Base-by-base conservation (phyloP, 2,797 vertebrate species). In the Odontamblyopus lacepedii region DNA sequence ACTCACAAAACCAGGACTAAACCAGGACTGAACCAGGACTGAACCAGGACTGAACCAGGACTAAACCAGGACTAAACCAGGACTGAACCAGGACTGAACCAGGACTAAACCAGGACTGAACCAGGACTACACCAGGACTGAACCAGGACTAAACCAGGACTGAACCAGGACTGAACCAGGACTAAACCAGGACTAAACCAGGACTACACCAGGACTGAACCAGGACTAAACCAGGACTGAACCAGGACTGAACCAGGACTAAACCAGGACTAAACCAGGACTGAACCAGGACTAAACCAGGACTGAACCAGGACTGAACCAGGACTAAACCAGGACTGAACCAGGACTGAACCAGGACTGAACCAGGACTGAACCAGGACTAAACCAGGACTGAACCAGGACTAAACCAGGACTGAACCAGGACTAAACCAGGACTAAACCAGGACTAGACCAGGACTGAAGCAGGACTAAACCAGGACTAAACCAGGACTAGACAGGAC, bases 201-300 rank as follows among this genome's bases (percentile, higher is more conserved):
- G 16, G 32, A 23, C 61, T 9, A 63, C 38, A 32, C 29, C 29
- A 35, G 60, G 60, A 8, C 60, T 35, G 18, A 62, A 62, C 29
- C 30, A 32, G 60, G 60, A 7, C 29, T 19, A 62, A 35, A 62
- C 29, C 60, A 18, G 16, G 30, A 62, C 60, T 35, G 35, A 62
- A 62, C 29, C 60, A 62, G 27, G 60, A 19, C 60, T 19, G 35
- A 62, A 62, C 29, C 60, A 62, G 60, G 60, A 1, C 60, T 35
- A 35, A 62, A 35, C 15, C 60, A 62, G 60, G 60, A 6, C 30
- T 35, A 35, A 62, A 62, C 3, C 16, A 62, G 60, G 30, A 4
- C 15, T 8, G 16, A 30, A 61, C 59, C 29, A 30, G 59, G 59
- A 61, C 29, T 32, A 61, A 18, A 30, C 61, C 32, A 63, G 30